Percentiles rank a stretch among this genome's conserved stretches.
phyloP scores from a whole-genome alignment of 2,888 invertebrate genomes.

The Dorcus parallelipipedus region DNA sequence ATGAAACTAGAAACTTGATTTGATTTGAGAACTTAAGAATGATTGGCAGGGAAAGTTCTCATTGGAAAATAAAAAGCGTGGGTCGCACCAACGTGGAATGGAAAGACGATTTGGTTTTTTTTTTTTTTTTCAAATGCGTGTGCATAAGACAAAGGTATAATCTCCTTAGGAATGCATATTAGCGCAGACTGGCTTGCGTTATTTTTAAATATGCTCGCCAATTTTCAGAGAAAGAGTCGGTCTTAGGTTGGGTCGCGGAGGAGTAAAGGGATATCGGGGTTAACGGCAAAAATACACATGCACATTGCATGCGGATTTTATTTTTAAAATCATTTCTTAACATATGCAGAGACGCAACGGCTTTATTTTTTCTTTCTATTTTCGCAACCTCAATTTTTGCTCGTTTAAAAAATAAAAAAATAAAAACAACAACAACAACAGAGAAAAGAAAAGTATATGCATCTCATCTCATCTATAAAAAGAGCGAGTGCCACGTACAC shows the following conservation, averaged over 20 bases:
- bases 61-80: too few relatives aligned
- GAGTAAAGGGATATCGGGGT: slow-evolving; percentile 23
- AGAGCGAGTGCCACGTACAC: too few relatives aligned
- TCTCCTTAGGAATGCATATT: background rate
- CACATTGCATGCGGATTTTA: slow-evolving; percentile 21
- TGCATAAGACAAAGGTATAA: background rate
- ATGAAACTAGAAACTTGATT: too few relatives aligned
- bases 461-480: too few relatives aligned
- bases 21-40: background rate
- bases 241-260: slow-evolving; percentile 13
- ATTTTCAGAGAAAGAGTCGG: slow-evolving; percentile 27
- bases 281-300: slow-evolving; percentile 24
- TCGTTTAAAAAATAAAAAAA: too few relatives aligned
- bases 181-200: slow-evolving; percentile 14
- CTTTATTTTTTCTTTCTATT: background rate
- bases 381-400: background rate
- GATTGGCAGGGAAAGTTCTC: slow-evolving; percentile 3
- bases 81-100: too few relatives aligned
- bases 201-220: slow-evolving; percentile 31
- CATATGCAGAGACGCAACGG: slow-evolving; percentile 12
- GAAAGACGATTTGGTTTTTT: too few relatives aligned
- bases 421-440: too few relatives aligned
- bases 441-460: too few relatives aligned
- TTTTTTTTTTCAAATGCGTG: too few relatives aligned
- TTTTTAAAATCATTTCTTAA: slow-evolving; percentile 23